A percentile compares a stretch with the other conserved stretches of the same genome.
Evolutionary conservation across 2,113 vertebrate genomes (phyloP).

Genomic region (Lichenostomus cassidix): DNA sequence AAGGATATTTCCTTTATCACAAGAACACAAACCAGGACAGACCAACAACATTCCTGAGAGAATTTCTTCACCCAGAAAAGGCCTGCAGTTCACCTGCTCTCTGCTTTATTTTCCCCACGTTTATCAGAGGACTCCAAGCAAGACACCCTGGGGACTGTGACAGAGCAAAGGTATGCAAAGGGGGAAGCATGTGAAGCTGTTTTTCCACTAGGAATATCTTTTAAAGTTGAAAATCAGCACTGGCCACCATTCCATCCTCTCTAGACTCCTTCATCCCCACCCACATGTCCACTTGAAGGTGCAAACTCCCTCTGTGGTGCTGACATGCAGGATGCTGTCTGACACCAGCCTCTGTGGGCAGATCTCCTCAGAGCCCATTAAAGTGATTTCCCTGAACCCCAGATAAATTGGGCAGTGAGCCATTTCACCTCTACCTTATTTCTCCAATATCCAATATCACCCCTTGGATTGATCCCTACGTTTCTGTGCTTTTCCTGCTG

Average conservation of each 20-base stretch:
- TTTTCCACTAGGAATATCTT: not conserved
- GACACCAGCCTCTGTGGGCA: not conserved
- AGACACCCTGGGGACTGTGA: accelerated
- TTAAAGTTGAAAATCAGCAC: not conserved
- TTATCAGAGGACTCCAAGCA: not conserved
- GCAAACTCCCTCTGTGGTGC: not conserved
- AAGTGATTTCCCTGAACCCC: not conserved
- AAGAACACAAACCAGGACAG: not conserved
- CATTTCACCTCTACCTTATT: not conserved
- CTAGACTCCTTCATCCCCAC: not conserved
- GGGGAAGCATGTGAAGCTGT: not conserved
- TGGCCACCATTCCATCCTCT: not conserved
- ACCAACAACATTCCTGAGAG: not conserved
- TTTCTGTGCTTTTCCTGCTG: not conserved
- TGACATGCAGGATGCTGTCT: not conserved
- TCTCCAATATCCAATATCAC: not conserved
- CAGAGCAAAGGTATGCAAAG: not conserved
- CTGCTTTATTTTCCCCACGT: not conserved
- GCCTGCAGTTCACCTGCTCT: not conserved
- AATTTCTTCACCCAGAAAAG: not conserved
- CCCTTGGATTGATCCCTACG: accelerated
- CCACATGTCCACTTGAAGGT: not conserved
- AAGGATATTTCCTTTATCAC: not conserved
- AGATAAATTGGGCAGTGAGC: not conserved
- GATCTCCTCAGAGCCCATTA: not conserved